A percentile compares a stretch with the other conserved stretches of the same genome.
phyloP scores from a whole-genome alignment of 1,140 invertebrate genomes.

The Patella vulgata region DNA sequence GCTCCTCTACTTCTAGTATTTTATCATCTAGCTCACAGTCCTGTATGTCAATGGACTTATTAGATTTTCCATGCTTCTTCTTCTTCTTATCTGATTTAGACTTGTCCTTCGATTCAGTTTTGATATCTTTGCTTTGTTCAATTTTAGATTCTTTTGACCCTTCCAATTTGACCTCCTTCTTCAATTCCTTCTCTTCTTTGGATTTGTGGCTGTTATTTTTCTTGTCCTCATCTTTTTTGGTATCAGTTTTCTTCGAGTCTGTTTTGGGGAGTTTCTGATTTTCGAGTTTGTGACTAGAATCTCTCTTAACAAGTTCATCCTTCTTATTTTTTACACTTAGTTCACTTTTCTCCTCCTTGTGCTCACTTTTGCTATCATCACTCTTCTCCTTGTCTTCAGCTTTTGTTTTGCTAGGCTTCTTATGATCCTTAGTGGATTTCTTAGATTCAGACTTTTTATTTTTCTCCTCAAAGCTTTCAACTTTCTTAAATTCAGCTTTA shows the following conservation, averaged over 20 bases:
- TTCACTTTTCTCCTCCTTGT: neutral
- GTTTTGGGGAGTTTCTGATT: constrained; percentile 9
- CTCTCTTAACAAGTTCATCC: neutral
- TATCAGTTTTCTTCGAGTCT: constrained; percentile 18
- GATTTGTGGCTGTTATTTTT: constrained; percentile 1
- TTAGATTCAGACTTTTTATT: constrained; percentile 17
- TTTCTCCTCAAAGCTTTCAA: constrained; percentile 13
- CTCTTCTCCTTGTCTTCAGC: constrained; percentile 16
- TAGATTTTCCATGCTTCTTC: neutral
- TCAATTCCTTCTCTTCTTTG: constrained; percentile 19
- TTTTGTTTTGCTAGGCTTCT: constrained; percentile 6
- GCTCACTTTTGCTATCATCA: neutral
- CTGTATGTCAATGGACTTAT: constrained; percentile 9
- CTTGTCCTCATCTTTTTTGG: constrained; percentile 3
- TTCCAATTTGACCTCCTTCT: constrained; percentile 25
- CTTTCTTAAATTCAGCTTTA: neutral
- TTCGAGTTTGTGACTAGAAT: neutral
- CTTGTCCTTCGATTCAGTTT: constrained; percentile 9
- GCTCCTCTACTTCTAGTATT: neutral
- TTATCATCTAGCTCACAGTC: neutral
- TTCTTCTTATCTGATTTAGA: constrained; percentile 12
- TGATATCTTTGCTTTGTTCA: constrained; percentile 14
- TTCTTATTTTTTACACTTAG: neutral
- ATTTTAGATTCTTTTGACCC: constrained; percentile 6
- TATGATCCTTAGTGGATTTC: constrained; percentile 17